Base-by-base conservation (phyloP, 2,113 vertebrate genomes). In the Murina feae region DNA sequence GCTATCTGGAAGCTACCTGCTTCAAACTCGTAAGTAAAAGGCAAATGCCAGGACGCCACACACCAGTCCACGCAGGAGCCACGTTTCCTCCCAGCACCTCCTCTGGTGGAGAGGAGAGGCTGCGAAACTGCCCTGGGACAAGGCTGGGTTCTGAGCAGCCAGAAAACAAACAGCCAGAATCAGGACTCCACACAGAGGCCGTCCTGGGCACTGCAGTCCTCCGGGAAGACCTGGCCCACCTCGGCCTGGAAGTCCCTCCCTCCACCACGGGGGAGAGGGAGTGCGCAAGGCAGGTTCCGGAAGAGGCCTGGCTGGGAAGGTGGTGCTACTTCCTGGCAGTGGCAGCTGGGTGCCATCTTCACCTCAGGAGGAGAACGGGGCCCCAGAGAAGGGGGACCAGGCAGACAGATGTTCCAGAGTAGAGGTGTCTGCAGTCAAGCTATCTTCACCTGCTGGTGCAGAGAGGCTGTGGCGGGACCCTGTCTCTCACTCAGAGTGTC, bases 131-230 rank as follows among this genome's bases (percentile, higher is more conserved):
- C n/a, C 72, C 66, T 4, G 42, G 87, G 74, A 74, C 30, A 0
- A 30, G 60, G 30, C 71, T 95, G 37, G 14, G 60, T 37, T 74
- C 82, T 69, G 60, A 11, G 91, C 94, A 53, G 72, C 71, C 60
- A 0, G 4, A 74, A 49, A 49, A 55, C 85, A 2, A 32, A 96
- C 95, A 79, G n/a, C 93, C 37, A 96, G 96, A 97, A 95, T 95
- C 93, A 80, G 65, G 93, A 98, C 98, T 98, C 98, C 98, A 97
- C 98, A 97, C 97, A 98, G 98, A 98, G 98, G 98, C 97, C 83
- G 93, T 68, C 47, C 92, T 35, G 75, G 96, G 98, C 98, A 98
- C 97, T 98, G 98, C 98, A 98, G 95, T 4, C 86, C 78, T 63
- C 44, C 11, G 25, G 81, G 14, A 82, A 32, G 51, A 13, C 65